Conservation (phyloP, 2,797 vertebrate genomes). For the Sebastes steindachneri region DNA sequence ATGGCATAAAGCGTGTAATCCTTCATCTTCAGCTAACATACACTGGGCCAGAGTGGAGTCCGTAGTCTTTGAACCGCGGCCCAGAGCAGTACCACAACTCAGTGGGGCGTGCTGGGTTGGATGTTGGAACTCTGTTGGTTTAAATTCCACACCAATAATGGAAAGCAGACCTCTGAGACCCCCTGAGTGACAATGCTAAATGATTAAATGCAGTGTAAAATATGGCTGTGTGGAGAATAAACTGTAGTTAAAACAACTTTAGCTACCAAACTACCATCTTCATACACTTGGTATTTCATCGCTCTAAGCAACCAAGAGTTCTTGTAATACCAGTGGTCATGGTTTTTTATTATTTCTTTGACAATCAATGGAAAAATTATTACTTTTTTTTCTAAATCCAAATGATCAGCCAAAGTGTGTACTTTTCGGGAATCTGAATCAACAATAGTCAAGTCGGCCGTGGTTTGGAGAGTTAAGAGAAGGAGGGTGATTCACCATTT, state of each 20-base stretch:
- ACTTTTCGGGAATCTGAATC: neutral
- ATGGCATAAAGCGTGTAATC: constrained; percentile 19
- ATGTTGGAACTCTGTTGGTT: constrained; percentile 37
- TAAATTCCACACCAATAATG: constrained; percentile 48
- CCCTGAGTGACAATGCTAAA: neutral
- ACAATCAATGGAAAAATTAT: neutral
- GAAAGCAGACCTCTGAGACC: constrained; percentile 19
- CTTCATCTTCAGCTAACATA: constrained; percentile 37
- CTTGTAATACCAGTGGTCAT: neutral
- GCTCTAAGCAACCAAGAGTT: neutral
- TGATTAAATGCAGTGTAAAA: neutral
- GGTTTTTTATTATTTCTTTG: constrained; percentile 8
- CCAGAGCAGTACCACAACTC: constrained; percentile 31
- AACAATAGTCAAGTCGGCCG: neutral
- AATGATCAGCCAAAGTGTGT: neutral
- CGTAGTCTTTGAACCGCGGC: constrained; percentile 24
- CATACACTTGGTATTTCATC: neutral
- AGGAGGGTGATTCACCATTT: constrained; percentile 52
- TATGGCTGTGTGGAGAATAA: constrained; percentile 3
- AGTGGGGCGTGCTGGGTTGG: neutral
- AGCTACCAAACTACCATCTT: constrained; percentile 5
- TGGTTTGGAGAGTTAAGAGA: neutral
- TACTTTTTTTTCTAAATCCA: neutral
- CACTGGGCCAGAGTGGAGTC: constrained; percentile 28
- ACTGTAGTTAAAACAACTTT: neutral